Evolutionary conservation across 2,797 vertebrate genomes (phyloP), one percentile per base, ranked within the genome.

Genomic region (Lagodon rhomboides): DNA sequence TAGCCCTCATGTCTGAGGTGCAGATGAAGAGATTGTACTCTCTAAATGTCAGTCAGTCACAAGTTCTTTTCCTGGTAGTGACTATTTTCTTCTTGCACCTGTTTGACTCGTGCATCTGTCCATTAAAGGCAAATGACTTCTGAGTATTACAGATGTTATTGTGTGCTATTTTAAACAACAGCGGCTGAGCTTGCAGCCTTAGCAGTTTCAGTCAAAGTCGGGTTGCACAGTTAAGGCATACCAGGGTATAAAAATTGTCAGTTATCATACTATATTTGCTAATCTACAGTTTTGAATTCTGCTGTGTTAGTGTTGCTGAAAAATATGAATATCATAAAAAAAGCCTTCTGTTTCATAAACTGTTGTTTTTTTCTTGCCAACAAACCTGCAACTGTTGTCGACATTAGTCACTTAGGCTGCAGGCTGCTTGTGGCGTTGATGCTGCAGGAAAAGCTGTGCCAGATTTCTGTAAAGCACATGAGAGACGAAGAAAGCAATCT

Each of bases 401-500:
- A 55, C 60, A 64, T 70, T 41, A 25, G 25, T 41, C 23, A 20
- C 60, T 60, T 44, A 64, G 72, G 55, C 65, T 81, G 34, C 73
- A 55, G 68, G 54, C 61, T 73, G 56, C 53, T 73, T 69, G 73
- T 84, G 68, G 56, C 67, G 53, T 69, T 4, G 12, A 43, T 23
- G 49, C 61, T 65, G 71, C 70, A 70, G 73, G 60, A 83, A 81
- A 81, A 79, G 23, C 64, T 50, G 41, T 25, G 73, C 64, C 73
- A 71, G 58, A 82, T 86, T 75, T 75, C 73, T 66, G 47, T 64
- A 41, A 59, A 66, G 56, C 69, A 41, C 46, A 56, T 18, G 68
- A 85, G 76, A 74, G 43, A 58, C 1, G 2, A 85, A 84, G 76
- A 85, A 76, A 74, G 84, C 56, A 60, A 56, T 67, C 47, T 23